A percentile compares a stretch with the other conserved stretches of the same genome.
Conservation (phyloP, 2,113 vertebrate genomes). For the Bufo gargarizans region DNA sequence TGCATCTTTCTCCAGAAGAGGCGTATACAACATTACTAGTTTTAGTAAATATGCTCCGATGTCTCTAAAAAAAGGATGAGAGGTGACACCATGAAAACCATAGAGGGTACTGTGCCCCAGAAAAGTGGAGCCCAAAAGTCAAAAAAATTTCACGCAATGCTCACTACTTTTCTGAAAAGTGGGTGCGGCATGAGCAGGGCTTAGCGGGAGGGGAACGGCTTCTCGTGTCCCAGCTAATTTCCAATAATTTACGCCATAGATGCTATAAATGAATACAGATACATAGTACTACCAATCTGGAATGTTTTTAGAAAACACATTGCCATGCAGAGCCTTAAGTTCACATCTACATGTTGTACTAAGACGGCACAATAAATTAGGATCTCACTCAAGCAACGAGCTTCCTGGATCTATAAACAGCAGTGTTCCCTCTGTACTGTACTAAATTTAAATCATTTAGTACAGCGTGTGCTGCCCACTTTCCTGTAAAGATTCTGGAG, state of each 20-base stretch:
- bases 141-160: too few species aligned
- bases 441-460: conserved; percentile 22
- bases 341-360: background rate
- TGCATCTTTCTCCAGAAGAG: too few species aligned
- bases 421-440: background rate
- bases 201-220: too few species aligned
- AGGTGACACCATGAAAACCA: too few species aligned
- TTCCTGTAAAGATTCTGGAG: background rate
- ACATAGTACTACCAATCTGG: background rate
- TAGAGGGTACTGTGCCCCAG: too few species aligned
- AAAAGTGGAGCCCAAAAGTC: too few species aligned
- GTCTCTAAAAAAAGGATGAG: too few species aligned
- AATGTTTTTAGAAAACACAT: background rate
- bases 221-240: too few species aligned
- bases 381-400: background rate
- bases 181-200: too few species aligned
- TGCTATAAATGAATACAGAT: background rate
- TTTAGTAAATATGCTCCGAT: too few species aligned
- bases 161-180: too few species aligned
- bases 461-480: background rate
- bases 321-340: background rate
- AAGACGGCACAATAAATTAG: background rate
- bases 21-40: too few species aligned
- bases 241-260: background rate
- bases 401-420: background rate